Percentiles rank a stretch among this genome's conserved stretches.
Conservation (phyloP, 2,888 invertebrate genomes). For the Lochmaea capreae region DNA sequence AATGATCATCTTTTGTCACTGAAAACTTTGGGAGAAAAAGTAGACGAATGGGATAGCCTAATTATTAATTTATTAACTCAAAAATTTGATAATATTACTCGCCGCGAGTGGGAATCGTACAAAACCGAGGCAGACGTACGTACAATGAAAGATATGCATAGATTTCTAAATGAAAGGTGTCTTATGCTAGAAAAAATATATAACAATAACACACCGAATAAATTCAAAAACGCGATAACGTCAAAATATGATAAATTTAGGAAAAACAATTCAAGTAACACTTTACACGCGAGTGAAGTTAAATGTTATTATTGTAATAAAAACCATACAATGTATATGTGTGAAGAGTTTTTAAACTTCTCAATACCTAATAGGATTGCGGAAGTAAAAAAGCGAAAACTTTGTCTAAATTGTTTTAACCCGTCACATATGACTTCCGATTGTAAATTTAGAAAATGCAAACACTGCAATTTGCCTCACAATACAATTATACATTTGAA, state of each 20-base stretch:
- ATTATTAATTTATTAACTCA: constrained; percentile 32
- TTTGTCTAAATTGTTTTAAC: constrained; percentile 32
- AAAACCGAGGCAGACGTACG: constrained; percentile 23
- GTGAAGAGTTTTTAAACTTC: constrained; percentile 30
- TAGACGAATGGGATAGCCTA: constrained; percentile 31
- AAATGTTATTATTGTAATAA: constrained; percentile 29
- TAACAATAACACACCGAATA: constrained; percentile 8
- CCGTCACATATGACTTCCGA: constrained; percentile 16
- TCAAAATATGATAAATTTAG: background rate
- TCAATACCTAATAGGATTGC: constrained; percentile 22
- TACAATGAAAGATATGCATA: constrained; percentile 28
- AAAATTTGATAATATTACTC: constrained; percentile 39
- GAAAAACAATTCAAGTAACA: constrained; percentile 7
- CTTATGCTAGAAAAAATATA: constrained; percentile 31
- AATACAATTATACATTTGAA: too few relatives aligned
- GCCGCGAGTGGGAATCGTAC: constrained; percentile 33
- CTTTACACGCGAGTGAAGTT: background rate
- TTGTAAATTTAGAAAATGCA: too few relatives aligned
- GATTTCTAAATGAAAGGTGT: constrained; percentile 31
- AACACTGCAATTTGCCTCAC: too few relatives aligned
- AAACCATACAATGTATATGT: constrained; percentile 20
- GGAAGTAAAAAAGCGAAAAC: constrained; percentile 27
- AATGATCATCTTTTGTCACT: constrained; percentile 25
- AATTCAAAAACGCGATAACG: constrained; percentile 3
- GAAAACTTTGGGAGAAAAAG: constrained; percentile 18